Evolutionary conservation across 2,113 vertebrate genomes (phyloP), one percentile per base, ranked within the genome.

Genomic region (Acanthisitta chloris): DNA sequence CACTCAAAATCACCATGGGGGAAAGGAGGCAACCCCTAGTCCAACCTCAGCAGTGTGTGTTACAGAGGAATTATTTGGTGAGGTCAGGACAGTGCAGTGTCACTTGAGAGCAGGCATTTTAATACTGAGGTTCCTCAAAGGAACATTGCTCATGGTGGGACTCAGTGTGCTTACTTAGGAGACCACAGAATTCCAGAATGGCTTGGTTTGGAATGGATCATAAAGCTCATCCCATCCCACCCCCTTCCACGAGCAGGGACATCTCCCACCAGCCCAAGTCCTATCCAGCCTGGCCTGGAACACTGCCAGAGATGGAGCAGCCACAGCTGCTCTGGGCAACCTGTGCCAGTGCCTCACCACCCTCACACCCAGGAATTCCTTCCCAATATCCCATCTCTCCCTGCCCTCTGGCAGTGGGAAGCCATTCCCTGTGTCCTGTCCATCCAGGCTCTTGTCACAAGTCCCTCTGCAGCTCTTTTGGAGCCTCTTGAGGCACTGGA

Each of bases 1-100:
- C 10, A 3, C 58, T 66, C 12, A 18, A 24, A 54, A 49, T 48
- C 3, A 0, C 0, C 0, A 19, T 7, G 17, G 61, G 28, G 28
- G 34, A 34, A 54, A 19, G 45, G 45, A 86, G 31, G 64, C 34
- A 38, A 38, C 26, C 38, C 23, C 51, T 51, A 4, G 23, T 16
- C 49, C 70, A 65, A 9, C 34, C 64, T 43, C 81, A 38, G 49
- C 3, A 1, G 23, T 1, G 0, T 18, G 23, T 21, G 16, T 76
- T 46, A 28, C 18, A 24, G n/a, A 31, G 10, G 15, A 78, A 66
- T 72, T 73, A 65, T 83, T 49, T 40, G 52, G n/a, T 73, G 65
- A 86, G 66, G 52, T 24, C 36, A 31, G 58, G 62, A 25, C 70
- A n/a, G n/a, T n/a, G n/a, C n/a, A n/a, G n/a, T n/a, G n/a, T n/a